Evolutionary conservation across 2,113 vertebrate genomes (phyloP).

Genomic region (Ophiodon elongatus): DNA sequence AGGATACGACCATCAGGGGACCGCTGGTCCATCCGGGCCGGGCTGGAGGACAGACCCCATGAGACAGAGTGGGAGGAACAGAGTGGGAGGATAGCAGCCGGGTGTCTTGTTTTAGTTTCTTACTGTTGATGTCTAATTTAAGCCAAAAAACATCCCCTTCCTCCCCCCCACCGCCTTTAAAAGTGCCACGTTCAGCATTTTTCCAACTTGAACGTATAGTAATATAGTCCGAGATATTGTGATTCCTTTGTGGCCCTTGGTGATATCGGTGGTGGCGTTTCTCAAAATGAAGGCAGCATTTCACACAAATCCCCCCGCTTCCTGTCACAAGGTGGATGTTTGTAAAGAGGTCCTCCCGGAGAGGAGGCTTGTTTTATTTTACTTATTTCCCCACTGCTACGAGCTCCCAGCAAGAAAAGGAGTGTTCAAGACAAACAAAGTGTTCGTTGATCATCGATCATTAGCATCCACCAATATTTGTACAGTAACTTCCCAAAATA

Average conservation of each 20-base stretch:
- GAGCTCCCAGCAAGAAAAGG: background rate
- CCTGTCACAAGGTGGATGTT: constrained; percentile 15
- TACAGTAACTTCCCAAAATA: background rate
- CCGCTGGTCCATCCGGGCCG: constrained; percentile 70
- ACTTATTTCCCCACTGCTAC: background rate
- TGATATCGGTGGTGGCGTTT: background rate
- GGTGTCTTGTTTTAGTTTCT: constrained; percentile 47
- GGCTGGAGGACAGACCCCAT: constrained; percentile 62
- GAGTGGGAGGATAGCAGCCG: constrained; percentile 49
- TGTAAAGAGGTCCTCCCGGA: background rate
- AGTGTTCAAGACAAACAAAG: background rate
- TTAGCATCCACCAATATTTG: background rate
- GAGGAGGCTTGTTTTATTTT: background rate
- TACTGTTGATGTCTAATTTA: constrained; percentile 67
- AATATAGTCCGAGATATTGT: constrained; percentile 22
- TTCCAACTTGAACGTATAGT: constrained; percentile 4
- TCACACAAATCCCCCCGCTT: constrained; percentile 6
- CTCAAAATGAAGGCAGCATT: constrained; percentile 27
- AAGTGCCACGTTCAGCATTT: constrained; percentile 35
- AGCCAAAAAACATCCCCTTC: constrained; percentile 40
- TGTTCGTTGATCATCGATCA: background rate
- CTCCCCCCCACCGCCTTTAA: constrained; percentile 2
- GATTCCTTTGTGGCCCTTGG: background rate
- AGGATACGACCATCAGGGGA: constrained; percentile 75
- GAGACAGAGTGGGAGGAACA: constrained; percentile 66